Base-by-base conservation (phyloP, 2,888 invertebrate species). In the Theretra japonica region DNA sequence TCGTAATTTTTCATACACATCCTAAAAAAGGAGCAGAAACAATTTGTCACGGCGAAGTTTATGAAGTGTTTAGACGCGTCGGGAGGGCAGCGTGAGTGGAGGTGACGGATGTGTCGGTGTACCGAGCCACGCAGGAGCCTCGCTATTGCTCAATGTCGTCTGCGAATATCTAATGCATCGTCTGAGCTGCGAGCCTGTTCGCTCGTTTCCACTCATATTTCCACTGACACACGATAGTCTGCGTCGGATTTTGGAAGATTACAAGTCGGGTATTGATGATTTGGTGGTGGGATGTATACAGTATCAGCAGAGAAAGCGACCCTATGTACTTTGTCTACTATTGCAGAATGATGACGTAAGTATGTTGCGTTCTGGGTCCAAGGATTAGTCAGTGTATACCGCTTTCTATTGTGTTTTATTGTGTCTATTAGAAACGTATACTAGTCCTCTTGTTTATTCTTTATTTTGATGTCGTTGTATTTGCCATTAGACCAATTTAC, bases 121-220 rank as follows among this genome's bases (percentile, higher is more conserved):
- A 81, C 80, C 83, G 82, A 11, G 41, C 11, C 82, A 82, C 84
- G 79, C 80, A 76, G 78, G 77, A 68, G 75, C 80, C 80, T 82
- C 84, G 87, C 89, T 88, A 92, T 93, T 88, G 84, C 90, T 93
- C 92, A 93, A 87, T 77, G 93, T 91, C 89, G 82, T 79, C 79
- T 81, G 79, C 79, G 91, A 89, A 90, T 90, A 89, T 82, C 77
- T 89, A 88, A 90, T 88, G 86, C 82, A 80, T 79, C 72, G 76
- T 75, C 74, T 73, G 74, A 74, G 73, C 75, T 77, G 71, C 73
- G 65, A 48, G 69, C 48, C 59, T 73, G 68, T 71, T 73, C 23
- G 41, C 60, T 60, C 58, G 21, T 28, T 69, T 19, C 4, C 25
- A 30, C 33, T 70, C 33, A n/a, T 70, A 69, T 79, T 73, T 86